Percentiles rank a stretch among this genome's conserved stretches.
phyloP scores from a whole-genome alignment of 1,140 invertebrate genomes.

The Drosophila bipectinata region DNA sequence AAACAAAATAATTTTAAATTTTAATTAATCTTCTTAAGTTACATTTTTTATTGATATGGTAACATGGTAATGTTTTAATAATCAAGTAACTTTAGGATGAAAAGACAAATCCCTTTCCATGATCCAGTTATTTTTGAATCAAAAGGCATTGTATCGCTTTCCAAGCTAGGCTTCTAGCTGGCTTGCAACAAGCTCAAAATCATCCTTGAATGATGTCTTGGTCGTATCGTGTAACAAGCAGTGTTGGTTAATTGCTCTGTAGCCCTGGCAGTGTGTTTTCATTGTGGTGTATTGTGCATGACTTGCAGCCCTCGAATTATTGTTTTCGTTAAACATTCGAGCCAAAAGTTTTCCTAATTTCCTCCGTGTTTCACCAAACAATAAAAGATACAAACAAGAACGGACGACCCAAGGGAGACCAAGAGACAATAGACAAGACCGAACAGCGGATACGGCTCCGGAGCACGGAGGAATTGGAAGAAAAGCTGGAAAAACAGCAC shows the following conservation, averaged over 20 bases:
- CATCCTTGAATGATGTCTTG: not conserved
- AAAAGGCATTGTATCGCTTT: not conserved
- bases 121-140: not conserved
- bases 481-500: not conserved
- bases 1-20: not conserved
- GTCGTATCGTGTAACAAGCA: not conserved
- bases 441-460: not conserved
- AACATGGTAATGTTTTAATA: too few species aligned
- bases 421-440: not conserved
- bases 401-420: too few species aligned
- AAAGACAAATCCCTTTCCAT: not conserved
- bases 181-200: not conserved
- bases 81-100: too few species aligned
- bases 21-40: not conserved
- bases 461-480: not conserved
- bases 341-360: slow-evolving; percentile 27
- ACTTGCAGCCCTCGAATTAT: slow-evolving; percentile 40
- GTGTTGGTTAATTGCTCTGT: not conserved
- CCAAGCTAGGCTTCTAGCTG: too few species aligned
- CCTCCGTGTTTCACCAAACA: not conserved
- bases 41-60: too few species aligned
- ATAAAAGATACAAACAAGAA: not conserved
- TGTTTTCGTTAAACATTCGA: slow-evolving; percentile 36
- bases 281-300: slow-evolving; percentile 2
- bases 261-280: not conserved